Evolutionary conservation across 2,113 vertebrate genomes (phyloP).

Genomic region (Prunella himalayana): DNA sequence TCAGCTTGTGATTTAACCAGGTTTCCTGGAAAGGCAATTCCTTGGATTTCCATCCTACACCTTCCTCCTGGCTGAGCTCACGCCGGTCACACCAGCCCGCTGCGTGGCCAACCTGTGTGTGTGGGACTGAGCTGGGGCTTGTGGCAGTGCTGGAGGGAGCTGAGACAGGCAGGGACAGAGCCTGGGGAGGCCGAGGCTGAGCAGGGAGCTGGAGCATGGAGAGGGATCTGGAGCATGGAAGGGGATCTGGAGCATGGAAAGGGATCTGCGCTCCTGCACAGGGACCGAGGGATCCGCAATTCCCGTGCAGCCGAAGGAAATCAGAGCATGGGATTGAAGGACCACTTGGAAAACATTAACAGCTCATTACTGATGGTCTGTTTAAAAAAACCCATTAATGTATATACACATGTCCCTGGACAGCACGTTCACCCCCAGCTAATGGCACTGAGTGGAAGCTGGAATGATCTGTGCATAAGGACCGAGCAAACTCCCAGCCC

Average conservation of each 20-base stretch:
- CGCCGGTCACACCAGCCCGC: neutral
- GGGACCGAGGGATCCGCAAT: accelerated
- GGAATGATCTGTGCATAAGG: neutral
- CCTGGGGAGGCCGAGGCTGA: accelerated
- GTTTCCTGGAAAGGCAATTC: constrained; percentile 43
- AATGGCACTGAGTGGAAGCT: constrained; percentile 30
- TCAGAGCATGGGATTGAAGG: neutral
- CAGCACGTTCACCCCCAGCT: neutral
- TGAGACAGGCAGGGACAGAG: neutral
- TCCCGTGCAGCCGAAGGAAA: neutral
- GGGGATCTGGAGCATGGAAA: too few relatives aligned
- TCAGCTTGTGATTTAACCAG: neutral
- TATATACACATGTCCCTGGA: constrained; percentile 1
- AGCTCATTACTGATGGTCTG: constrained; percentile 51
- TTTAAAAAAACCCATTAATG: constrained; percentile 29
- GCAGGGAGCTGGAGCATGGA: neutral
- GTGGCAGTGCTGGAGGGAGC: neutral
- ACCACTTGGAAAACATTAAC: constrained; percentile 46
- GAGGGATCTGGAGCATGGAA: neutral
- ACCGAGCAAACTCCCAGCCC: neutral
- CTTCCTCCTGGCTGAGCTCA: neutral
- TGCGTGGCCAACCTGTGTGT: accelerated
- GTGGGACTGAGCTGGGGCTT: neutral
- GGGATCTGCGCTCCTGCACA: neutral
- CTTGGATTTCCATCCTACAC: constrained; percentile 2